Evolutionary conservation across 2,113 vertebrate genomes (phyloP), one percentile per base, ranked within the genome.

Genomic region (Camelus bactrianus): DNA sequence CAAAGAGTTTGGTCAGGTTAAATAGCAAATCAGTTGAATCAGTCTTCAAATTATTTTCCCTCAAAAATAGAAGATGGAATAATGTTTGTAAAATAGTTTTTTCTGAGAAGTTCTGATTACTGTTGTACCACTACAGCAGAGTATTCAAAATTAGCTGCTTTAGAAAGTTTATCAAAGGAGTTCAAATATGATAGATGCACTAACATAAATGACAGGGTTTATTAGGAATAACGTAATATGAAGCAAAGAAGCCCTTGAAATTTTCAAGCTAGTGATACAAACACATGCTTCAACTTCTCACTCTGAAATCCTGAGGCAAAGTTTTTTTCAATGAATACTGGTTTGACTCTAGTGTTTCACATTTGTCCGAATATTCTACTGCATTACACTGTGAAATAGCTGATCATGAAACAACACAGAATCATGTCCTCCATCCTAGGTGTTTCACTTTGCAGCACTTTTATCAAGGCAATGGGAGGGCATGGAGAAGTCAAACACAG

Each of bases 11-110:
- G 26, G 28, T 77, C 15, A 96, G 10, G 32, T 91, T 92, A 87
- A 64, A 73, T 32, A 95, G 7, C 26, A 83, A 86, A 72, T 86
- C 28, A 64, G 13, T 75, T 98, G 73, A 86, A 73, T 60, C 67
- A 64, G 17, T 35, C 30, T 46, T 85, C 46, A 70, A 58, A 42
- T 80, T 92, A 5, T 54, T 91, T 85, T 77, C 26, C 62, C n/a
- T 77, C 28, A 95, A 91, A 97, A 92, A 64, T 46, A 86, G 50
- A 32, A 73, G 69, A 28, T 79, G 35, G 16, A 6, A 0, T 26
- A 70, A 93, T 4, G 16, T 46, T 56, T 8, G 10, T 84, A 69
- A 86, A 91, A 77, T 13, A 86, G 62, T 54, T 77, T 58, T 82
- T 88, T 84, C 69, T 67, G 67, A 75, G 72, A 89, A 75, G 11